These are phyloP conservation scores for Cephonodes hylas DNA, from an alignment of 2,888 invertebrate genomes.

Conservation along the genomic window DNA sequence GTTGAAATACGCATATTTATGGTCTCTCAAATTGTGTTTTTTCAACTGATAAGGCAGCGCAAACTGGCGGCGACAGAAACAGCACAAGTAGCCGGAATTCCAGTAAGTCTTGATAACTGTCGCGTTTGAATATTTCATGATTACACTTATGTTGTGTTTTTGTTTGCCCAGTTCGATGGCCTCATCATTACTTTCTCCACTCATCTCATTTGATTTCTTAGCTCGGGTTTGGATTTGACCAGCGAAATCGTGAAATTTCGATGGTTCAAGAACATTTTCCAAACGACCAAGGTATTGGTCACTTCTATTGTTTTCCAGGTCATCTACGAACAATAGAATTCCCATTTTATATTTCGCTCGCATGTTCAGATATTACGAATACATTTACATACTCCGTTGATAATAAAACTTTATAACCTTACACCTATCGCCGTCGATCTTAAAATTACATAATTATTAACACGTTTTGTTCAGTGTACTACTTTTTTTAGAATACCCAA, in stretches of 20 bases:
- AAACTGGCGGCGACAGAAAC: conserved; percentile 42
- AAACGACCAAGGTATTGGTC: background rate
- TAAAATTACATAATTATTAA: too few species aligned
- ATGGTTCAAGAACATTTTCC: background rate
- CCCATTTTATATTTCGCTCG: background rate
- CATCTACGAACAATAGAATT: conserved; percentile 14
- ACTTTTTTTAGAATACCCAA: too few species aligned
- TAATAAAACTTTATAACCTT: background rate
- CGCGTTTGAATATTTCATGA: conserved; percentile 50
- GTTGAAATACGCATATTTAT: conserved; percentile 30
- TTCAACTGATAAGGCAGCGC: conserved; percentile 44
- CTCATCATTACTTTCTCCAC: conserved; percentile 13
- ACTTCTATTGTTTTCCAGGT: conserved; percentile 31
- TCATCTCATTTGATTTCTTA: background rate
- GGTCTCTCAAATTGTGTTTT: conserved; percentile 40
- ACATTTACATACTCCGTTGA: background rate
- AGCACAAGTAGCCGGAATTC: conserved; percentile 50
- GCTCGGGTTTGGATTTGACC: background rate
- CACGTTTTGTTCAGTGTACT: too few species aligned
- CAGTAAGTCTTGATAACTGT: conserved; percentile 48
- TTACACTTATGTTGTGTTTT: conserved; percentile 39
- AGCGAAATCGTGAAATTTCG: background rate
- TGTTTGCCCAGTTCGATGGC: conserved; percentile 36
- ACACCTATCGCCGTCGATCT: too few species aligned
- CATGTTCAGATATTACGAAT: background rate